phyloP scores from a whole-genome alignment of 2,797 vertebrate species.

The Pyrocephalus nanus region DNA sequence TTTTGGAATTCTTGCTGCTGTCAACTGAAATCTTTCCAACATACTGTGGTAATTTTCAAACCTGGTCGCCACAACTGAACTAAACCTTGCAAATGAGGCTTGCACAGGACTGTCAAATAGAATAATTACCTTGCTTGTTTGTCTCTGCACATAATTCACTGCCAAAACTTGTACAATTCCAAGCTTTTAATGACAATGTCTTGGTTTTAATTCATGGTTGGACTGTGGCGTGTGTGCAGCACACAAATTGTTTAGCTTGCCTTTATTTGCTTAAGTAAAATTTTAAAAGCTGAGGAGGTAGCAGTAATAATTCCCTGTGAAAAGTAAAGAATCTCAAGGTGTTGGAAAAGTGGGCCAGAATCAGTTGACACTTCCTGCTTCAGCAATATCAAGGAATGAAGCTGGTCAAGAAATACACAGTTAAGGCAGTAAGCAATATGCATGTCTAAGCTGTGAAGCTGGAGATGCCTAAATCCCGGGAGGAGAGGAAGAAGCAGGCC shows the following conservation, averaged over 20 bases:
- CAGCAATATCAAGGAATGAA: not conserved
- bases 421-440: not conserved
- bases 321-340: not conserved
- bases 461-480: not conserved
- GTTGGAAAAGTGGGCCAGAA: not conserved
- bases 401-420: not conserved
- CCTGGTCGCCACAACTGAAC: not conserved
- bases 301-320: not conserved
- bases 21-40: not conserved
- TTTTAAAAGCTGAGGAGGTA: not conserved
- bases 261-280: not conserved
- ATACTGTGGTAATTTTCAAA: not conserved
- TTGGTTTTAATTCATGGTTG: not conserved
- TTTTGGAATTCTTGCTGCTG: not conserved
- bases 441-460: not conserved
- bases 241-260: not conserved
- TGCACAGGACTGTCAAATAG: not conserved
- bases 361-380: not conserved
- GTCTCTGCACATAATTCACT: not conserved
- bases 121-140: slow-evolving; percentile 5
- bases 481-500: not conserved
- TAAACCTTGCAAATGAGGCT: slow-evolving; percentile 7
- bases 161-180: not conserved
- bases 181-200: not conserved
- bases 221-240: not conserved